These are phyloP conservation scores for Hydrozoanthus gracilis DNA, from an alignment of 92 coral and sea anemone species.

Conservation along the genomic window DNA sequence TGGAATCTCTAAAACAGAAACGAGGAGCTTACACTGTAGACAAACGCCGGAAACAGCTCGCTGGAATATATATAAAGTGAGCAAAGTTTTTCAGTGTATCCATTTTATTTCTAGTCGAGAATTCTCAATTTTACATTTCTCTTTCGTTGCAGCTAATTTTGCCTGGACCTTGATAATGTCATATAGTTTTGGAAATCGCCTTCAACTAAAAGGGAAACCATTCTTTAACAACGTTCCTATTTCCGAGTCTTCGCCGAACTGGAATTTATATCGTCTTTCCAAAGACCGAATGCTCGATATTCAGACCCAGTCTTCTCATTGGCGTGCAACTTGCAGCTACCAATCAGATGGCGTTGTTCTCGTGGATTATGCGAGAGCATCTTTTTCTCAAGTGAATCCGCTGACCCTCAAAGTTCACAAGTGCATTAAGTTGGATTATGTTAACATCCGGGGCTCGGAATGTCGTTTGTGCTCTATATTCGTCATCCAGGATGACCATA, in stretches of 20 bases:
- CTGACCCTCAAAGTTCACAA: slow-evolving; percentile 40
- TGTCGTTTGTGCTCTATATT: slow-evolving; percentile 55
- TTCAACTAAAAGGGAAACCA: slow-evolving; percentile 8
- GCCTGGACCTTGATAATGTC: slow-evolving; percentile 31
- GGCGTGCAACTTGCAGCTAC: slow-evolving; percentile 67
- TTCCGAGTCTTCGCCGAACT: slow-evolving; percentile 52
- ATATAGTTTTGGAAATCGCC: slow-evolving; percentile 4
- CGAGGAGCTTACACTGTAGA: too few relatives aligned
- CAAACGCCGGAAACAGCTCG: too few relatives aligned
- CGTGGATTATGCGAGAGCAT: slow-evolving; percentile 45
- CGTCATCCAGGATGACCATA: slow-evolving; percentile 18
- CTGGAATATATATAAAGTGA: not conserved
- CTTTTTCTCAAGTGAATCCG: slow-evolving; percentile 30
- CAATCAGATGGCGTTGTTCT: slow-evolving; percentile 49
- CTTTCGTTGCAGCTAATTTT: not conserved
- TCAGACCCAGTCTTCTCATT: slow-evolving; percentile 52
- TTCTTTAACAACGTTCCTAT: slow-evolving; percentile 40
- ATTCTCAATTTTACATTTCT: not conserved
- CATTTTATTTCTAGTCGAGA: not conserved
- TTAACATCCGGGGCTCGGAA: slow-evolving; percentile 59
- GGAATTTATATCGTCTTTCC: slow-evolving; percentile 69
- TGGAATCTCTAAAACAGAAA: too few relatives aligned
- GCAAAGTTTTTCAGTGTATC: not conserved
- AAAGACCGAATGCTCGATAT: slow-evolving; percentile 58
- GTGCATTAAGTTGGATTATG: slow-evolving; percentile 51